A percentile compares a stretch with the other conserved stretches of the same genome.
Conservation (phyloP, 2,888 invertebrate genomes). For the Epinotia nisella region DNA sequence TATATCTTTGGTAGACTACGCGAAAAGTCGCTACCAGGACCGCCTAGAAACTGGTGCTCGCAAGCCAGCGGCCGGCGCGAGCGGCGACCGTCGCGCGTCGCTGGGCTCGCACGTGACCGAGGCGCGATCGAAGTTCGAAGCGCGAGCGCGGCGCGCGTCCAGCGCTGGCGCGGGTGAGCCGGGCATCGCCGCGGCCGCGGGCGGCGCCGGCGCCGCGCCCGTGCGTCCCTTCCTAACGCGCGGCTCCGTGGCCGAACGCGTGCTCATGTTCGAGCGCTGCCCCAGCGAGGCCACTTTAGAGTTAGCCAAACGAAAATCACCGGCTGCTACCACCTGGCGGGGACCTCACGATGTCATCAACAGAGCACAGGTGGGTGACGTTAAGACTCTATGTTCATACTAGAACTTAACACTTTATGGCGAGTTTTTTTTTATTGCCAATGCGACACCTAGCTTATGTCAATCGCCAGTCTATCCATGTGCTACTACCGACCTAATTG, state of each 20-base stretch:
- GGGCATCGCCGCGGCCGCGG: conserved; percentile 62
- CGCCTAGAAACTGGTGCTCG: conserved; percentile 81
- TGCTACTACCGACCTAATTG: background rate
- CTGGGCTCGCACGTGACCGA: conserved; percentile 81
- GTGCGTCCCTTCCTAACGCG: conserved; percentile 94
- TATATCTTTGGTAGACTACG: conserved; percentile 86
- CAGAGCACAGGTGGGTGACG: conserved; percentile 78
- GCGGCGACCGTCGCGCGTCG: conserved; percentile 75
- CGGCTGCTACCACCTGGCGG: conserved; percentile 83
- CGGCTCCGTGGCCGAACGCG: conserved; percentile 95
- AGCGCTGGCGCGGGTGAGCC: conserved; percentile 75
- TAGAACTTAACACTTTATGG: background rate
- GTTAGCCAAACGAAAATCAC: conserved; percentile 85
- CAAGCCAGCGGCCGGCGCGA: conserved; percentile 76
- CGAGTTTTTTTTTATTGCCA: conserved; percentile 17
- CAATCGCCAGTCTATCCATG: background rate
- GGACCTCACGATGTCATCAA: conserved; percentile 83
- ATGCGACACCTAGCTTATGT: conserved; percentile 11
- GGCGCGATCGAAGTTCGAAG: conserved; percentile 80
- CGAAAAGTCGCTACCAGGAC: conserved; percentile 87
- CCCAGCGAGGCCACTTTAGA: conserved; percentile 91
- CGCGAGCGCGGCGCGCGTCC: conserved; percentile 79
- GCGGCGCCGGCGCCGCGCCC: conserved; percentile 82
- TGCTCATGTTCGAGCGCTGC: conserved; percentile 95
- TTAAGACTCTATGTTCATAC: background rate